These are phyloP conservation scores for Pecten maximus DNA, from an alignment of 2,888 invertebrate genomes.

Conservation along the genomic window DNA sequence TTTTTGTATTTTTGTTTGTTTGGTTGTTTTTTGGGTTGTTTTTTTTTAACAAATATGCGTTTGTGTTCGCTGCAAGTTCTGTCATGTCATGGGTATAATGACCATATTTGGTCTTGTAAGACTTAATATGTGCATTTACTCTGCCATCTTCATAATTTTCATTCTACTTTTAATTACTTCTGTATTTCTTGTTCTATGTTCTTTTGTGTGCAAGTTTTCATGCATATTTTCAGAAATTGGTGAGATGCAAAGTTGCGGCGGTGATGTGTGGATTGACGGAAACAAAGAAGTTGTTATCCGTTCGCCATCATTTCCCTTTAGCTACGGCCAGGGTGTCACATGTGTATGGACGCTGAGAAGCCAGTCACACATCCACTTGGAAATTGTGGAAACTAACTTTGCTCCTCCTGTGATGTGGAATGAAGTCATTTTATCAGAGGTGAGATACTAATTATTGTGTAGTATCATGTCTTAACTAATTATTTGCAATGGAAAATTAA, in stretches of 20 bases:
- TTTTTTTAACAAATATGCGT: too few species aligned
- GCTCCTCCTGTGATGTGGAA: conserved; percentile 19
- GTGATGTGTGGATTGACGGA: conserved; percentile 22
- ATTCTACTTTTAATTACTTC: too few species aligned
- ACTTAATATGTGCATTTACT: too few species aligned
- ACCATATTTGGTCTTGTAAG: too few species aligned
- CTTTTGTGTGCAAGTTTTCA: background rate
- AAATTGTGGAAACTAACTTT: background rate
- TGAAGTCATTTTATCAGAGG: background rate
- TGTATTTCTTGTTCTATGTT: too few species aligned
- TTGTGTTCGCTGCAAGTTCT: too few species aligned
- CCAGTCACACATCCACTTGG: background rate
- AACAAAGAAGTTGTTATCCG: conserved; percentile 24
- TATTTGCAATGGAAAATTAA: too few species aligned
- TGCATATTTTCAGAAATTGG: background rate
- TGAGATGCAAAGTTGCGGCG: conserved; percentile 31
- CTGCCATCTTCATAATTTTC: too few species aligned
- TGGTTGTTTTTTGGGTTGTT: too few species aligned
- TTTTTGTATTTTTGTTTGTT: too few species aligned
- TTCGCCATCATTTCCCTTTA: conserved; percentile 56
- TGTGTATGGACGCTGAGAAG: conserved; percentile 52
- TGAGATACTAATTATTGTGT: background rate
- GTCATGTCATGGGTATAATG: too few species aligned
- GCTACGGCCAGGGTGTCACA: conserved; percentile 54
- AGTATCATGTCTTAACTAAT: too few species aligned